phyloP scores from a whole-genome alignment of 2,888 invertebrate genomes.

The Apamea monoglypha region DNA sequence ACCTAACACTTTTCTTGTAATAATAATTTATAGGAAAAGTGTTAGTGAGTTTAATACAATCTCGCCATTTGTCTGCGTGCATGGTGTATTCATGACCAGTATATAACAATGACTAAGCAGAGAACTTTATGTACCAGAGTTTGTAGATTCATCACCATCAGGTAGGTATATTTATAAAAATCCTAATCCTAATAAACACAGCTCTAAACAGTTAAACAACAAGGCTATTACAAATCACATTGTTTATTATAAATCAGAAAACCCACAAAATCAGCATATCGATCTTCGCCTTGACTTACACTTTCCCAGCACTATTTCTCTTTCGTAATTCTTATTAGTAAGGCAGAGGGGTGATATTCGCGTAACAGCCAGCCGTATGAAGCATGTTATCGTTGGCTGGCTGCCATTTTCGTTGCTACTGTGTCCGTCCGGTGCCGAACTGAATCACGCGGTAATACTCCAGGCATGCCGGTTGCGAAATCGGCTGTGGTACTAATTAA shows the following conservation, averaged over 20 bases:
- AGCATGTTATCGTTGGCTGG: slow-evolving; percentile 69
- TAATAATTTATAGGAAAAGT: background rate
- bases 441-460: slow-evolving; percentile 67
- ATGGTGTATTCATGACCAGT: background rate
- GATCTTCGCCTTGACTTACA: slow-evolving; percentile 28
- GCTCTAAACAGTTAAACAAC: slow-evolving; percentile 24
- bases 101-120: slow-evolving; percentile 14
- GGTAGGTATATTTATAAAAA: slow-evolving; percentile 22
- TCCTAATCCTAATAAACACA: slow-evolving; percentile 28
- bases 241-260: slow-evolving; percentile 28
- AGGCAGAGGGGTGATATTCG: slow-evolving; percentile 63
- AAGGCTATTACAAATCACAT: slow-evolving; percentile 14
- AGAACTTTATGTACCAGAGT: background rate
- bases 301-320: slow-evolving; percentile 50
- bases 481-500: slow-evolving; percentile 42
- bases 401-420: slow-evolving; percentile 71
- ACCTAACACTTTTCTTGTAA: background rate
- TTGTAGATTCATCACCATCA: slow-evolving; percentile 20
- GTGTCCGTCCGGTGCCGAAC: slow-evolving; percentile 67
- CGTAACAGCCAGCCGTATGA: slow-evolving; percentile 55
- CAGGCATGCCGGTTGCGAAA: slow-evolving; percentile 55
- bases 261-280: slow-evolving; percentile 39
- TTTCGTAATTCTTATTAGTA: slow-evolving; percentile 61
- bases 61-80: background rate
- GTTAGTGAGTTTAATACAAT: background rate